Conservation (phyloP, 2,797 vertebrate genomes). For the Typhlichthys subterraneus region DNA sequence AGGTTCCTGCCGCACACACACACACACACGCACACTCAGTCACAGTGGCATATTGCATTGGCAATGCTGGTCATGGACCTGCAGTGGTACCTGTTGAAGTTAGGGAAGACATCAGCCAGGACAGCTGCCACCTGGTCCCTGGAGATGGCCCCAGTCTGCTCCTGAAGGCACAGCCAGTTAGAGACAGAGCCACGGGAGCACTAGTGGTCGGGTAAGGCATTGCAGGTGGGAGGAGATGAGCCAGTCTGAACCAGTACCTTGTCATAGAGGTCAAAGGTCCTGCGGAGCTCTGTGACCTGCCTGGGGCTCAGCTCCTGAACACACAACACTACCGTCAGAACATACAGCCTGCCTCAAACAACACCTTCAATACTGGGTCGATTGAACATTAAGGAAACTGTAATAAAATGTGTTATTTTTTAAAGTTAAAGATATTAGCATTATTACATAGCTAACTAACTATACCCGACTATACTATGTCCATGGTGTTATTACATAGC, state of each 20-base stretch:
- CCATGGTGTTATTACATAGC: too few species aligned
- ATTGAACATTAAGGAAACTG: too few species aligned
- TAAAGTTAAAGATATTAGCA: too few species aligned
- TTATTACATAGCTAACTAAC: too few species aligned
- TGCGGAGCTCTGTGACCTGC: constrained; percentile 64
- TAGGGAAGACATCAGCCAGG: constrained; percentile 71
- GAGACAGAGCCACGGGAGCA: too few species aligned
- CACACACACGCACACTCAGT: too few species aligned
- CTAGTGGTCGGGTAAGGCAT: not conserved
- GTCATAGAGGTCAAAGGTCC: constrained; percentile 70
- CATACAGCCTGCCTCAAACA: too few species aligned
- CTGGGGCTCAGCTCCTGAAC: constrained; percentile 67
- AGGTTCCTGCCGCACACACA: constrained; percentile 58
- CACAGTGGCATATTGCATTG: too few species aligned
- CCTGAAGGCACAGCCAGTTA: not conserved
- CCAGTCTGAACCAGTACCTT: constrained; percentile 57
- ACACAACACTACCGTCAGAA: not conserved
- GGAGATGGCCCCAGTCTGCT: not conserved
- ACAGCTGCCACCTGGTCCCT: constrained; percentile 61
- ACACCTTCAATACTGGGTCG: too few species aligned
- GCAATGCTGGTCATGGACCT: too few species aligned
- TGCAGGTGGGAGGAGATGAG: not conserved
- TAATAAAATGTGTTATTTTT: too few species aligned
- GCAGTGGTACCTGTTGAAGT: constrained; percentile 64
- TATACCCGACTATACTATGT: too few species aligned